Conservation (phyloP, 2,888 invertebrate genomes). For the Apamea monoglypha region DNA sequence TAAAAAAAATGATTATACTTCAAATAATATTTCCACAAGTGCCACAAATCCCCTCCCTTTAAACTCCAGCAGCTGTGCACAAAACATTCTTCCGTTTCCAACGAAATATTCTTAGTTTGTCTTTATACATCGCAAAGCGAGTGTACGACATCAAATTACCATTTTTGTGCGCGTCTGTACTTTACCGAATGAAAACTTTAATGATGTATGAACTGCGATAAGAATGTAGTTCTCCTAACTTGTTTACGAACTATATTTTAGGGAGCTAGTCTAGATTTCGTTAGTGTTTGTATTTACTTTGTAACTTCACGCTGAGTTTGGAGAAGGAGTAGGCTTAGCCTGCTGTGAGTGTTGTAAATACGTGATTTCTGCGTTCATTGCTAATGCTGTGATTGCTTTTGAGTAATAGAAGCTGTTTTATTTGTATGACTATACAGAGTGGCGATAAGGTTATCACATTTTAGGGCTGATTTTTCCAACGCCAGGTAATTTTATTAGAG, state of each 20-base stretch:
- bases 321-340: neutral
- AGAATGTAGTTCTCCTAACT: conserved; percentile 37
- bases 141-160: conserved; percentile 75
- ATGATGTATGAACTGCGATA: conserved; percentile 78
- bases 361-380: neutral
- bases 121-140: conserved; percentile 70
- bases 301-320: neutral
- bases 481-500: too few relatives aligned
- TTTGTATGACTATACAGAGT: neutral
- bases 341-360: neutral
- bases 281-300: neutral
- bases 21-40: conserved; percentile 13
- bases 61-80: conserved; percentile 69
- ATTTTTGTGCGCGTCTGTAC: conserved; percentile 76
- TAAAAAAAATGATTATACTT: too few relatives aligned
- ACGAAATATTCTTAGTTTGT: conserved; percentile 76
- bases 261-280: conserved; percentile 10
- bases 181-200: conserved; percentile 73
- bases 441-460: too few relatives aligned
- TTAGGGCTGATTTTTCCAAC: too few relatives aligned
- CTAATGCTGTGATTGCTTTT: neutral
- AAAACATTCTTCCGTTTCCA: conserved; percentile 69
- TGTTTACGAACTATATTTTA: conserved; percentile 37
- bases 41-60: conserved; percentile 17
- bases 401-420: neutral